phyloP scores from a whole-genome alignment of 2,888 invertebrate genomes.

The Lasioglossum marginatum region DNA sequence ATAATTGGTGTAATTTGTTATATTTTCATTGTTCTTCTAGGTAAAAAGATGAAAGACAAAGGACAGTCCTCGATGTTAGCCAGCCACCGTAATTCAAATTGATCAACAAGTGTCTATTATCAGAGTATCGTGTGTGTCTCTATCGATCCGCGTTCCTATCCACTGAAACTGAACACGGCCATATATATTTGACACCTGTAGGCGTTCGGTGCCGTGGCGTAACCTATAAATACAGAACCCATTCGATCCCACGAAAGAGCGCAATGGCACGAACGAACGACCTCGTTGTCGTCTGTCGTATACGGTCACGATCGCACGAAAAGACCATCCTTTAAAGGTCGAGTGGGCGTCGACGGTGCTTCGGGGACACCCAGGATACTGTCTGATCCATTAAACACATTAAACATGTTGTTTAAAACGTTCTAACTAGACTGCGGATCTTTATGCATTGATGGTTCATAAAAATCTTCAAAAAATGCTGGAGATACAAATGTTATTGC shows the following conservation, averaged over 20 bases:
- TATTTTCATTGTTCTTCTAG: too few species aligned
- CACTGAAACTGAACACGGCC: constrained; percentile 25
- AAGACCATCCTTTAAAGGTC: constrained; percentile 70
- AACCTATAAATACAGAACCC: constrained; percentile 45
- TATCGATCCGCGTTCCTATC: constrained; percentile 22
- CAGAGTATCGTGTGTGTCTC: constrained; percentile 15
- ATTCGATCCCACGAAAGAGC: constrained; percentile 62
- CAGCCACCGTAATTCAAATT: neutral
- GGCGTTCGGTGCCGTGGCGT: constrained; percentile 46
- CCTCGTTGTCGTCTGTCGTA: constrained; percentile 57
- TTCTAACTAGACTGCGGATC: neutral
- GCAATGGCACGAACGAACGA: constrained; percentile 60
- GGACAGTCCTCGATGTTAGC: too few species aligned
- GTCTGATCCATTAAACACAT: neutral
- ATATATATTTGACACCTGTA: constrained; percentile 58
- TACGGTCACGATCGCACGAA: constrained; percentile 54
- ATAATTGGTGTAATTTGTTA: neutral
- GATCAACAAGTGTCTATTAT: constrained; percentile 22
- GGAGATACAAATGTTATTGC: too few species aligned
- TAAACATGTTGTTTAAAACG: neutral
- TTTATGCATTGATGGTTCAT: too few species aligned
- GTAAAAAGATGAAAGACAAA: too few species aligned
- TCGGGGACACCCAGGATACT: constrained; percentile 35
- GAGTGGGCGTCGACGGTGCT: constrained; percentile 66
- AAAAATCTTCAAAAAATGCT: too few species aligned